Conservation (phyloP, 2,113 vertebrate genomes). For the Indicator indicator region DNA sequence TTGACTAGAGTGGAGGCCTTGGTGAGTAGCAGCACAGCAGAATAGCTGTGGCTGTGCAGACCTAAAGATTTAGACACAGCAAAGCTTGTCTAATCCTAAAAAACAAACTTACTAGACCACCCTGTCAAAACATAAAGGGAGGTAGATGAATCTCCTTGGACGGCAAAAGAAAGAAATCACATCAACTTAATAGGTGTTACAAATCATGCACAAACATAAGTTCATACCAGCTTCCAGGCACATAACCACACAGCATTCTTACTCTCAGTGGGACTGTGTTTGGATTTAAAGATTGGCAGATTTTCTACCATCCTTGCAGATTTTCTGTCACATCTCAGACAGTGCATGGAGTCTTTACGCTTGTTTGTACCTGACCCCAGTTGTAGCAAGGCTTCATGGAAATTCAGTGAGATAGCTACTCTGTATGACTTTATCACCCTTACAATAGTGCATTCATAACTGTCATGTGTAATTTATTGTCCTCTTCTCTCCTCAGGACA, state of each 20-base stretch:
- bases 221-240: neutral
- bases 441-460: neutral
- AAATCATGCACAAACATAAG: neutral
- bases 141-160: neutral
- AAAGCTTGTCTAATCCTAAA: neutral
- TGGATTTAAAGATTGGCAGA: neutral
- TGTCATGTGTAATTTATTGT: neutral
- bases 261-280: neutral
- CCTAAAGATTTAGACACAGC: neutral
- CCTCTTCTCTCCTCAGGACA: neutral
- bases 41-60: neutral
- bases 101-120: neutral
- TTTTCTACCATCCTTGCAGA: neutral
- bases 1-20: neutral
- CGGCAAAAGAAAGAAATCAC: neutral
- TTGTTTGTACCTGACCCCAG: neutral
- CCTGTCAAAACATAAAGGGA: neutral
- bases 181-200: neutral
- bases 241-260: fast-evolving
- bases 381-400: neutral
- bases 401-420: neutral
- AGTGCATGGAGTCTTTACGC: neutral
- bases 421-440: neutral
- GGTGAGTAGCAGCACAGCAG: neutral
- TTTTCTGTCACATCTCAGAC: neutral